Evolutionary conservation across 2,797 vertebrate genomes (phyloP).

Genomic region (Carcharodon carcharias): DNA sequence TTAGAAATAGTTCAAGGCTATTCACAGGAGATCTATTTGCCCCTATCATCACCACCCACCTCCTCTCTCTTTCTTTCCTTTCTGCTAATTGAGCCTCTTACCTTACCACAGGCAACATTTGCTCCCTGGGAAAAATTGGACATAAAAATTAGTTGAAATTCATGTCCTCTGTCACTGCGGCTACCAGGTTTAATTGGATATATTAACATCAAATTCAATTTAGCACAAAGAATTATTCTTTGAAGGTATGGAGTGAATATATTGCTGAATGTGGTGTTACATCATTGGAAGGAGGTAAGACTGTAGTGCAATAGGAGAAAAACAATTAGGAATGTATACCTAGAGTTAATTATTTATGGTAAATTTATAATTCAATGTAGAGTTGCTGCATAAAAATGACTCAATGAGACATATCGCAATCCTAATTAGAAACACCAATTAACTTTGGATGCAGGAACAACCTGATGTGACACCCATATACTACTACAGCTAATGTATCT

Average conservation of each 20-base stretch:
- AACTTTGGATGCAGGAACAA: not conserved
- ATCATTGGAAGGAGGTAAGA: not conserved
- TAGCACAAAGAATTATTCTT: not conserved
- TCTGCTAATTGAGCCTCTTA: not conserved
- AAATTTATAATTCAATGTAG: not conserved
- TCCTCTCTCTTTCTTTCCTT: not conserved
- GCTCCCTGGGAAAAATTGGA: not conserved
- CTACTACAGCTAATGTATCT: not conserved
- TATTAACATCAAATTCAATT: conserved; percentile 14
- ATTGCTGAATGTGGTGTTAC: not conserved
- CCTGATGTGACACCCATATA: not conserved
- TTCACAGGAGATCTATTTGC: not conserved
- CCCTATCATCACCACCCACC: not conserved
- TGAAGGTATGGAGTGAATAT: not conserved
- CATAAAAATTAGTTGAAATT: not conserved
- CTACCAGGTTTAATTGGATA: not conserved
- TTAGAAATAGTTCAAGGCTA: not conserved
- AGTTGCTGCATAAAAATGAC: not conserved
- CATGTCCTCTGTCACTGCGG: not conserved
- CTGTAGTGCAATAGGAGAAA: not conserved
- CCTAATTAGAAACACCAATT: not conserved
- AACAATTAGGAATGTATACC: not conserved
- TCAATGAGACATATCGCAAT: not conserved
- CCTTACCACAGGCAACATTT: not conserved
- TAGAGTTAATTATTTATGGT: conserved; percentile 1